A percentile compares a stretch with the other conserved stretches of the same genome.
phyloP scores from a whole-genome alignment of 2,797 vertebrate species.

The Cephalopachus bancanus region DNA sequence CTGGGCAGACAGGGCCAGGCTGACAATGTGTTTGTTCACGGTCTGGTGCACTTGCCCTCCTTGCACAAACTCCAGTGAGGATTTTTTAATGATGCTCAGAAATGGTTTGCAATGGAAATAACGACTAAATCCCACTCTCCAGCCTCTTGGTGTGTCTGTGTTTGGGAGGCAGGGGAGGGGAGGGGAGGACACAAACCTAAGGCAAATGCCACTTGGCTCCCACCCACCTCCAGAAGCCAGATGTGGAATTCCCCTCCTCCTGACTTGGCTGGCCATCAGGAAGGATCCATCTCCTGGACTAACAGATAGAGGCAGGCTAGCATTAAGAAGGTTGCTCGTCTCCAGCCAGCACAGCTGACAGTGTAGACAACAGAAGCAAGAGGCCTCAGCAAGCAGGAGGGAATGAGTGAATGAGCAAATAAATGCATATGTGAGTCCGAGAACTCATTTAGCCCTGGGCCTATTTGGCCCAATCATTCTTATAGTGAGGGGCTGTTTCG shows the following conservation, averaged over 20 bases:
- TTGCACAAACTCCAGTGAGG: not conserved
- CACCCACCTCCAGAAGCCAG: not conserved
- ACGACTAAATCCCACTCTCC: not conserved
- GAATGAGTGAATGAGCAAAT: too few relatives aligned
- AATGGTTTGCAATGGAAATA: slow-evolving; percentile 24
- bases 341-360: not conserved
- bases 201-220: not conserved
- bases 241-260: not conserved
- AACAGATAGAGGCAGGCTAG: not conserved
- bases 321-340: not conserved
- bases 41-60: not conserved
- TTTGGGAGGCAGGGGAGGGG: too few relatives aligned
- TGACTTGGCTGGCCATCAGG: not conserved
- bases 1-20: not conserved
- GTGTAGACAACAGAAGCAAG: not conserved
- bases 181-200: not conserved
- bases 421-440: rapidly evolving
- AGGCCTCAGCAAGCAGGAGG: not conserved
- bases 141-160: not conserved
- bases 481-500: not conserved
- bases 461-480: not conserved
- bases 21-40: not conserved
- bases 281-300: not conserved
- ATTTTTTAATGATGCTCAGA: slow-evolving; percentile 46
- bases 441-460: not conserved